Evolutionary conservation across 2,113 vertebrate species (phyloP), one percentile per base, ranked within the genome.

Genomic region (Triplophysa rosa): DNA sequence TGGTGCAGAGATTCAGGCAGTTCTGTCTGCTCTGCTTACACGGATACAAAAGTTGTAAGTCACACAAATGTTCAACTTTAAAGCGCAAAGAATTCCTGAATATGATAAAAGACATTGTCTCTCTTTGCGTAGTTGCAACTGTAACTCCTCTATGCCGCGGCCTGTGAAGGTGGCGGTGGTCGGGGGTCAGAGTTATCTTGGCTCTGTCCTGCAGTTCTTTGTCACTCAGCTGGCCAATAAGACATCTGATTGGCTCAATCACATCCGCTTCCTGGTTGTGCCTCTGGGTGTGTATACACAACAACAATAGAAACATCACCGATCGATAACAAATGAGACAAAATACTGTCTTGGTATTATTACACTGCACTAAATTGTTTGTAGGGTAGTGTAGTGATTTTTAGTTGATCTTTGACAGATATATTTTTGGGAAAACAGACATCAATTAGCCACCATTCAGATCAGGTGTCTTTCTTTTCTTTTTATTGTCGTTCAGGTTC

Each of bases 1-100:
- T 1, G 82, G 90, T 0, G 93, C 94, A 1, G 96, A 97, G 83
- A 95, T 97, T 74, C 96, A 97, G 87, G 95, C 95, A 0, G 95
- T 95, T 42, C 92, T 97, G 61, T 93, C 94, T 0, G 94, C 95
- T 0, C 87, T 97, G 61, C 94, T 97, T 78, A 95, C 94, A 2
- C 92, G 95, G 62, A 96, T 97, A 82, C 96, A 97, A 90, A 95
- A 95, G 78, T 96, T 96, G 96, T 97, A 89, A 95, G 96, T 90
- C 8, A 61, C n/a, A 21, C 19, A 56, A 56, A 1, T 37, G 5
- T 37, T 37, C 0, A 37, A 37, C 33, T 37, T 37, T 45, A 12
- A 45, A 11, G 42, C 42, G 2, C 42, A 12, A 45, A 45, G 11
- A 45, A 45, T 52, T 52, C 14, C 14, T 52, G 4, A 52, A 52